phyloP scores from a whole-genome alignment of 1,140 invertebrate genomes.

The Drosophila triauraria region DNA sequence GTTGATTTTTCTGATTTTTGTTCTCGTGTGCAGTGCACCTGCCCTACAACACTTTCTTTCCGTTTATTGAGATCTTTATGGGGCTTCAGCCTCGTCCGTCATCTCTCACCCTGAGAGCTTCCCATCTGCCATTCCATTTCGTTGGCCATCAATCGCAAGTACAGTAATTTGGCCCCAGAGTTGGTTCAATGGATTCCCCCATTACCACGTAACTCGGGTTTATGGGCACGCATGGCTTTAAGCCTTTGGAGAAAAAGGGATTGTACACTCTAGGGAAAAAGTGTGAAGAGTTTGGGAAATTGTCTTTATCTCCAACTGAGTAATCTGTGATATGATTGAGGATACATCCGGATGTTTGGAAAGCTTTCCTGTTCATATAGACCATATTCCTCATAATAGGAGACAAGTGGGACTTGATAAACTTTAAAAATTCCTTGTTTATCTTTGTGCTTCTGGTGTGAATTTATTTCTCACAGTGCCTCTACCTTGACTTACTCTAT shows the following conservation, averaged over 20 bases:
- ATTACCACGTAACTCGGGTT: constrained; percentile 80
- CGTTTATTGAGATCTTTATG: constrained; percentile 47
- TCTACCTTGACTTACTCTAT: constrained; percentile 39
- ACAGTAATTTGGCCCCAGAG: constrained; percentile 70
- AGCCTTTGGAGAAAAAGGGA: constrained; percentile 11
- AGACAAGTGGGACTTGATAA: neutral
- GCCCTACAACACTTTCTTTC: constrained; percentile 57
- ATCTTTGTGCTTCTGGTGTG: neutral
- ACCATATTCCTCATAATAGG: neutral
- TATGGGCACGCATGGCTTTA: constrained; percentile 47
- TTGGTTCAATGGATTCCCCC: constrained; percentile 49
- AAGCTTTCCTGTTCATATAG: neutral
- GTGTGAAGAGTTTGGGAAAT: neutral
- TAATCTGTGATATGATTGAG: neutral
- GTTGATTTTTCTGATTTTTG: neutral
- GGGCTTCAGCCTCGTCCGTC: neutral
- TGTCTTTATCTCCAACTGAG: neutral
- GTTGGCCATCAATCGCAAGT: constrained; percentile 63
- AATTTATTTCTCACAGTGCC: constrained; percentile 13
- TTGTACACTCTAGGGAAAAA: constrained; percentile 13
- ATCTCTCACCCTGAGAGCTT: neutral
- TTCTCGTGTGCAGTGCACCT: constrained; percentile 21
- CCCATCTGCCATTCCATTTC: constrained; percentile 33
- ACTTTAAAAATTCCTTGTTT: neutral
- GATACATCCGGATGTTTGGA: no score